Base-by-base conservation (phyloP, 2,113 vertebrate genomes). In the Psilopogon haemacephalus region DNA sequence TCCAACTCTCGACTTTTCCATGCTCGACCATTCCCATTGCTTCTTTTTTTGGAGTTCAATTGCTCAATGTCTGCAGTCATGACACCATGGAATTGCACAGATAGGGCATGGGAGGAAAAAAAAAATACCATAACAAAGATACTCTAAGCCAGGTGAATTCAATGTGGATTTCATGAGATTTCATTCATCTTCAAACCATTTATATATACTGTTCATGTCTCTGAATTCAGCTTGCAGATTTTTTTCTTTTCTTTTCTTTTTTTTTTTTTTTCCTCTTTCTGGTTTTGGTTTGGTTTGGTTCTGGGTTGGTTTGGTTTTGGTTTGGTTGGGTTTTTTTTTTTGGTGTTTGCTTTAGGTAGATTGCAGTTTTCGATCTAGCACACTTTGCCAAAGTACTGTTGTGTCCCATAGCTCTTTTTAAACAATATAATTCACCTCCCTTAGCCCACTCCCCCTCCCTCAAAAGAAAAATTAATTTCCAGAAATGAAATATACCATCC, bases 141-240 rank as follows among this genome's bases (percentile, higher is more conserved):
- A 24, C n/a, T 67, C 42, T 90, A 81, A 97, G 96, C 96, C 10
- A 94, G 95, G 94, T 96, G 96, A 96, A 96, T 95, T 97, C 97
- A 97, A 97, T 98, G 98, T 99, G 99, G 98, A 98, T 98, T 98
- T 99, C 99, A 97, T 97, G 97, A 97, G 97, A 96, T 97, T 97
- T 97, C 98, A 98, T 98, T 98, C 98, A 98, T 98, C 97, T 97
- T 97, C 96, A 97, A 96, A 75, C 89, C 98, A 98, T 97, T 96
- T 96, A 93, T 95, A 90, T 96, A 94, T 96, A 95, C 89, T 92
- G 96, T 97, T 96, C 97, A 96, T 97, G 96, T 96, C 94, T 94
- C 91, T 89, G 93, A 91, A 96, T 94, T 96, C 96, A 96, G 95
- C 97, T 97, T 97, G 96, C 97, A 97, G 97, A 95, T 54, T 83